phyloP scores from a whole-genome alignment of 2,797 vertebrate species.

The Atherinosoma microstoma region DNA sequence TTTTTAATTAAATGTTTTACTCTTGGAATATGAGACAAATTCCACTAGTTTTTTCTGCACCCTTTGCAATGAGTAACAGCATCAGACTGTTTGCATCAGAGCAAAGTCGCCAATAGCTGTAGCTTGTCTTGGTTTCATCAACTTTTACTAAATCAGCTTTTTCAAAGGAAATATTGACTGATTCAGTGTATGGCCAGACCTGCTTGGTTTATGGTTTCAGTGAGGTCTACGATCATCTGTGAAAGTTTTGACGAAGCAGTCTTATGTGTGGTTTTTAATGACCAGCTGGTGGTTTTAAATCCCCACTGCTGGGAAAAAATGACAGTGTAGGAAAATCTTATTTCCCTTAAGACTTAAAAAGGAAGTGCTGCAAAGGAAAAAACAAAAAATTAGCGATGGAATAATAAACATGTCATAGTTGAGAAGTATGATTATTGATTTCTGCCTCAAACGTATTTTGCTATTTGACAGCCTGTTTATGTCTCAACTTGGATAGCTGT shows the following conservation, averaged over 20 bases:
- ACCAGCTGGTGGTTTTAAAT: constrained; percentile 16
- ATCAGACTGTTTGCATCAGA: neutral
- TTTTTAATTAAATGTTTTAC: neutral
- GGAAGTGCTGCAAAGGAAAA: constrained; percentile 37
- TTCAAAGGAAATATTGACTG: neutral
- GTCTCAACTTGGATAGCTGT: neutral
- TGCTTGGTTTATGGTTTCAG: constrained; percentile 14
- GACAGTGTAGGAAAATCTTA: neutral
- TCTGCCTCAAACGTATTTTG: neutral
- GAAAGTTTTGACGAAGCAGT: constrained; percentile 40
- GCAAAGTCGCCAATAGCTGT: neutral
- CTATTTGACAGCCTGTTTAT: neutral
- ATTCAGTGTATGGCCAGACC: neutral
- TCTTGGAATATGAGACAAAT: neutral
- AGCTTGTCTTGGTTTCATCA: neutral
- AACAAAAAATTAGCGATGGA: constrained; percentile 11
- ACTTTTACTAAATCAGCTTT: neutral
- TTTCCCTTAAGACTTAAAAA: constrained; percentile 6
- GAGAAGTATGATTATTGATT: neutral
- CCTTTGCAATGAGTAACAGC: neutral
- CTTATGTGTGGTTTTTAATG: neutral
- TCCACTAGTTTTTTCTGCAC: neutral
- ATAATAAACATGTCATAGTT: neutral
- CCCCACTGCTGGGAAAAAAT: neutral
- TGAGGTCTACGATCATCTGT: constrained; percentile 27